These are phyloP conservation scores for Hipparchia semele DNA, from an alignment of 2,888 invertebrate species.

Conservation along the genomic window DNA sequence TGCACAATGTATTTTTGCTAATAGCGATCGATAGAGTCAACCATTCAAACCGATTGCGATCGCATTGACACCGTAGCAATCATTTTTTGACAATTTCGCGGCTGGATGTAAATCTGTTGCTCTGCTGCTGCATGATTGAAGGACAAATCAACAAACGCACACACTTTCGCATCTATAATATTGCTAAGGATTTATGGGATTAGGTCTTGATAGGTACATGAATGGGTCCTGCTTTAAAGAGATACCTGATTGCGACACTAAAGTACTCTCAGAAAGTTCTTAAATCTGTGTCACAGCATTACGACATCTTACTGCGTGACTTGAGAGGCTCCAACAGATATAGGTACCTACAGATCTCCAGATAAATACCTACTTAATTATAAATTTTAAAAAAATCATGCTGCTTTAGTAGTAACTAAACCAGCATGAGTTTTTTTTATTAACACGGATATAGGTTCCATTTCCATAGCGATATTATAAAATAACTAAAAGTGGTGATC, in stretches of 20 bases:
- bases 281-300: slow-evolving; percentile 22
- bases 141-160: too few relatives aligned
- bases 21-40: too few relatives aligned
- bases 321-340: slow-evolving; percentile 17
- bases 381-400: slow-evolving; percentile 5
- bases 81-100: too few relatives aligned
- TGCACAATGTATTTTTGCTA: background rate
- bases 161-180: too few relatives aligned
- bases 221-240: background rate
- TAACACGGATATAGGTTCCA: background rate
- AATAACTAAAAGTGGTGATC: too few relatives aligned
- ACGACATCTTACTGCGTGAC: slow-evolving; percentile 28
- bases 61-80: too few relatives aligned
- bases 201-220: background rate
- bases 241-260: background rate
- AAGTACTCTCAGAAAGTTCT: slow-evolving; percentile 23
- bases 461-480: background rate
- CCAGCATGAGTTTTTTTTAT: too few relatives aligned
- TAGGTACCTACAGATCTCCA: too few relatives aligned
- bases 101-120: too few relatives aligned
- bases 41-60: too few relatives aligned
- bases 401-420: background rate
- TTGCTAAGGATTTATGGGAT: slow-evolving; percentile 6
- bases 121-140: too few relatives aligned
- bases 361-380: too few relatives aligned